Base-by-base conservation (phyloP, 2,797 vertebrate genomes). In the Catamblyrhynchus diadema region DNA sequence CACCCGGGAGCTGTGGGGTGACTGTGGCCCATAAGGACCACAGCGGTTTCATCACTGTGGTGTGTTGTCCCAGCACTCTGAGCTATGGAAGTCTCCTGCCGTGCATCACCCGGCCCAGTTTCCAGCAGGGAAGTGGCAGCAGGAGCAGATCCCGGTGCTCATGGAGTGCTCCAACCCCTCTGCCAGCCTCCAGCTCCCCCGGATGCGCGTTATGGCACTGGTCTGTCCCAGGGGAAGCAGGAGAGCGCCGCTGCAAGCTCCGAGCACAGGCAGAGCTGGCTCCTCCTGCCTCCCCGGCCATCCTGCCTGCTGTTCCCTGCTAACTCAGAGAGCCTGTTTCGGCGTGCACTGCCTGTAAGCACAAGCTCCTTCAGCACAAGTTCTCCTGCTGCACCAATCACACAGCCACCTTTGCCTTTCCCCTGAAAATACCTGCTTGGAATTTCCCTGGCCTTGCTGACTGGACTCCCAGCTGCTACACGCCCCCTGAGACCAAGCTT, bases 191-290 rank as follows among this genome's bases (percentile, higher is more conserved):
- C 0, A 28, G 44, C 8, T 60, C 5, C 19, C 47, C 19, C 0
- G 0, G 16, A 3, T 2, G 24, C 24, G 2, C 0, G 0, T 8
- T 9, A 8, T 0, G 2, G 65, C 0, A 1, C 54, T 0, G 0
- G 30, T 18, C 9, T 23, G 27, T 37, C 61, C 66, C 39, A 1
- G 6, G 75, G 33, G 44, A 39, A 62, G 39, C 0, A 0, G 42
- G 24, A 71, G 27, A 50, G 48, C 3, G 0, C 41, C 28, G 57
- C 86, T 27, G 84, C 54, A 3, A 64, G 62, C 64, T 14, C 23
- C 2, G 1, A 32, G 59, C 48, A 4, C 2, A 5, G 41, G 1
- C 2, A 2, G 22, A 1, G 12, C 10, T 6, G 47, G 10, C 4
- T 44, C 15, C 50, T 17, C 7, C 69, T 32, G 32, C 42, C n/a